Conservation (phyloP, 2,888 invertebrate species). For the Alentia gelatinosa region DNA sequence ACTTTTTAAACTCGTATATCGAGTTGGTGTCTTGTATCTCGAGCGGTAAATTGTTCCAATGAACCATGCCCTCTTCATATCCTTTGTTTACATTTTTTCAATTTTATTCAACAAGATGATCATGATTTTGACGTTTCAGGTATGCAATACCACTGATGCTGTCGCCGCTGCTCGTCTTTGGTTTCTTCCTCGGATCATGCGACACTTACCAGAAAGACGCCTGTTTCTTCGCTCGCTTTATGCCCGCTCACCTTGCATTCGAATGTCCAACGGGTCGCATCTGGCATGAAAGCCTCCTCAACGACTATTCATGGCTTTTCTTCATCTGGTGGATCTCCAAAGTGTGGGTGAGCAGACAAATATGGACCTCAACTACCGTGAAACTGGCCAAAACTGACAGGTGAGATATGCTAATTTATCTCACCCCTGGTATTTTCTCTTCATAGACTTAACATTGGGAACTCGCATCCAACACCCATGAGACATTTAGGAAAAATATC, state of each 20-base stretch:
- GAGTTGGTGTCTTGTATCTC: too few species aligned
- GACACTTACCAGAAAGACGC: neutral
- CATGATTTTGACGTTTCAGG: neutral
- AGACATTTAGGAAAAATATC: too few species aligned
- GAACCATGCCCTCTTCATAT: too few species aligned
- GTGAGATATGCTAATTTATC: too few species aligned
- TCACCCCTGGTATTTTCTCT: too few species aligned
- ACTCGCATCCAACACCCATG: too few species aligned
- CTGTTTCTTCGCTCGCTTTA: neutral
- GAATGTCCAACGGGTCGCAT: neutral
- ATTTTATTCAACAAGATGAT: too few species aligned
- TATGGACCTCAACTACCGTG: neutral
- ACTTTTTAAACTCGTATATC: too few species aligned
- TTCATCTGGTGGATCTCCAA: neutral
- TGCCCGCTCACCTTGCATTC: neutral
- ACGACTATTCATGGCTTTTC: neutral
- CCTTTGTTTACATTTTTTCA: too few species aligned
- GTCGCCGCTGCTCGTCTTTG: neutral
- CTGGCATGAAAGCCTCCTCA: neutral
- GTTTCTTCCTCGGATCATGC: neutral
- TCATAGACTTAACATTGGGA: too few species aligned
- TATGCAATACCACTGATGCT: neutral
- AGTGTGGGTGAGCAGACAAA: neutral
- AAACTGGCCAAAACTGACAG: constrained; percentile 22
- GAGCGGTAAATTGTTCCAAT: too few species aligned